Conservation (phyloP, 2,113 vertebrate species). For the Notothenia rossii region DNA sequence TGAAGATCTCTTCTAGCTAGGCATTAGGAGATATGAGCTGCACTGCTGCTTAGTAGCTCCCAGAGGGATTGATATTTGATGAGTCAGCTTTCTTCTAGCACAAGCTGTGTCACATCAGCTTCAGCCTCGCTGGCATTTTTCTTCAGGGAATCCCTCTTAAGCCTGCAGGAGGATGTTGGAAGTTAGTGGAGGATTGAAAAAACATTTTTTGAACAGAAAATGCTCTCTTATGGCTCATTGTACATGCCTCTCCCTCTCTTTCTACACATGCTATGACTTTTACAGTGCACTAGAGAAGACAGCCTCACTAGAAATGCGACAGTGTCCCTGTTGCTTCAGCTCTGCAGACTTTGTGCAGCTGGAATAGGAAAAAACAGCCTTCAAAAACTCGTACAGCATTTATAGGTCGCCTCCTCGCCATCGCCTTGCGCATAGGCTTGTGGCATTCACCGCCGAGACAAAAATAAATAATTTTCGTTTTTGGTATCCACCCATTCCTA, state of each 20-base stretch:
- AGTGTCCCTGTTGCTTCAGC: slow-evolving; percentile 71
- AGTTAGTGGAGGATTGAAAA: slow-evolving; percentile 14
- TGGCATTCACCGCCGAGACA: slow-evolving; percentile 74
- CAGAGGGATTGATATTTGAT: slow-evolving; percentile 65
- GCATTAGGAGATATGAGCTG: slow-evolving; percentile 51
- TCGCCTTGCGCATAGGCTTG: slow-evolving; percentile 68
- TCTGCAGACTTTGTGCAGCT: slow-evolving; percentile 46
- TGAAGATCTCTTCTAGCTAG: slow-evolving; percentile 42
- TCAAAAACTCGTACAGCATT: slow-evolving; percentile 46
- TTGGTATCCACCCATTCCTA: slow-evolving; percentile 84
- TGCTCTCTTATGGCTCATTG: slow-evolving; percentile 1
- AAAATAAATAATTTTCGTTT: slow-evolving; percentile 84
- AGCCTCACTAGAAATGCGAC: slow-evolving; percentile 31
- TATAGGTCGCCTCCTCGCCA: slow-evolving; percentile 61
- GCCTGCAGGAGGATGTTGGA: slow-evolving; percentile 66
- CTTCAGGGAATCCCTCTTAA: slow-evolving; percentile 78
- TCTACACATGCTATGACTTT: slow-evolving; percentile 14
- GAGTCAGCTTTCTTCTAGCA: slow-evolving; percentile 76
- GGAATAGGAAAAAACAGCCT: slow-evolving; percentile 20
- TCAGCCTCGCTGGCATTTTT: slow-evolving; percentile 76
- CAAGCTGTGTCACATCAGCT: slow-evolving; percentile 74
- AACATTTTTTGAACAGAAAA: slow-evolving; percentile 14
- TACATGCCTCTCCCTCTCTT: neutral
- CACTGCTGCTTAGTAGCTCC: slow-evolving; percentile 51
- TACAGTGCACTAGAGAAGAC: neutral